These are phyloP conservation scores for Drosophila repleta DNA, from an alignment of 1,140 invertebrate species.

Conservation along the genomic window DNA sequence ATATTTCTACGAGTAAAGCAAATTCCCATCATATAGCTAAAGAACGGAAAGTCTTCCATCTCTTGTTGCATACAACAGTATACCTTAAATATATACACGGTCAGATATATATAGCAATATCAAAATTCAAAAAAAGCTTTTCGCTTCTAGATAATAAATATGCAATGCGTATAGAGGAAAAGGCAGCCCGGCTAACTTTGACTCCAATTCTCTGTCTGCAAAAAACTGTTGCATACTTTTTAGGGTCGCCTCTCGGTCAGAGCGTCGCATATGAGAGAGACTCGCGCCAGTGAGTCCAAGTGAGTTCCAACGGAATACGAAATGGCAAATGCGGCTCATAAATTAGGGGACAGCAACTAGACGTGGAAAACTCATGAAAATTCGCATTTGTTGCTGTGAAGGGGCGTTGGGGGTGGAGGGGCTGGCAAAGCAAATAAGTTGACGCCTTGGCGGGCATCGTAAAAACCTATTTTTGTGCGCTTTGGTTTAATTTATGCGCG, in stretches of 20 bases:
- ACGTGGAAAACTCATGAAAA: constrained; percentile 27
- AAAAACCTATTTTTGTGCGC: constrained; percentile 75
- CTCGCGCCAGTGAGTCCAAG: neutral
- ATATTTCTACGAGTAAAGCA: no score
- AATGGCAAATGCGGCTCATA: constrained; percentile 68
- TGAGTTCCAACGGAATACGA: constrained; percentile 45
- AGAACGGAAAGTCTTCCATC: no score
- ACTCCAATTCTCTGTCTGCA: neutral
- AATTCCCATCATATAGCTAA: no score
- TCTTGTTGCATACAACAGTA: no score
- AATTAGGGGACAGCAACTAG: constrained; percentile 48
- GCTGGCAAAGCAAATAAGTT: constrained; percentile 20
- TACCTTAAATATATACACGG: no score
- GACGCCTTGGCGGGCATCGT: constrained; percentile 58
- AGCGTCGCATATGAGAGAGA: neutral
- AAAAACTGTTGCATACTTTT: constrained; percentile 58
- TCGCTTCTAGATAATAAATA: neutral
- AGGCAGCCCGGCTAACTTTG: neutral
- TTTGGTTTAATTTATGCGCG: constrained; percentile 71
- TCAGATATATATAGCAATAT: no score
- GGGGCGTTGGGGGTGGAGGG: neutral
- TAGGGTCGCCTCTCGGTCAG: constrained; percentile 7
- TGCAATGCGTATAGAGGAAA: neutral
- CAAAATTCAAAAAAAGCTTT: no score
- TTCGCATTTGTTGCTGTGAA: constrained; percentile 4